Evolutionary conservation across 2,113 vertebrate genomes (phyloP), one percentile per base, ranked within the genome.

Genomic region (Syrmaticus mikado): DNA sequence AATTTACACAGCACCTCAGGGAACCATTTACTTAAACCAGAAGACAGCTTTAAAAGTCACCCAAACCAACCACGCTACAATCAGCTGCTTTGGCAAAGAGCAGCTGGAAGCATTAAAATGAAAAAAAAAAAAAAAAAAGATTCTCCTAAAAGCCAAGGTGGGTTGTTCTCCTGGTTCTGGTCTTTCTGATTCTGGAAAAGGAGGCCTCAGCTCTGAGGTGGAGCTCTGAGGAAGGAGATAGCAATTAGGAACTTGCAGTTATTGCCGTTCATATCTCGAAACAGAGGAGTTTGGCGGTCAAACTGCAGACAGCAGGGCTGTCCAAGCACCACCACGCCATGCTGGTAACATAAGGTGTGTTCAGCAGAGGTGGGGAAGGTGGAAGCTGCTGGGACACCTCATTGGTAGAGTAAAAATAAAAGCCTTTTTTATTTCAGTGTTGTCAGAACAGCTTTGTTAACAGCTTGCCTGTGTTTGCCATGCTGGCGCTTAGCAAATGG

Each of bases 391-490:
- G 36, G 78, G 85, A 79, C n/a, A 73, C 20, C 24, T 60, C 67
- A 87, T 77, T 22, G 72, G 71, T 5, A 36, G 6, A 5, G 22
- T 48, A 18, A 68, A 62, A 76, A 89, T 66, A 36, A 13, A 24
- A 19, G 28, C 30, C 7, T 19, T 70, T 94, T 94, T 74, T 65
- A 80, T 53, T 45, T 82, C 30, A 38, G 55, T 1, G 0, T 70
- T 65, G 89, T 20, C 11, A 16, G 83, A 71, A 62, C 50, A 71
- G 65, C 76, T 86, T 16, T 90, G 88, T 64, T 90, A 84, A 88
- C 85, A 84, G 85, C 80, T 75, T 18, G 5, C 30, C 36, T 11
- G 30, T 79, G 86, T 95, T 94, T 89, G 30, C 83, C 52, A 65
- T 55, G 76, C 41, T 85, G 71, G 72, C 5, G 73, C 77, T 86